Conservation (phyloP, 2,113 vertebrate species). For the Arizona elegans region DNA sequence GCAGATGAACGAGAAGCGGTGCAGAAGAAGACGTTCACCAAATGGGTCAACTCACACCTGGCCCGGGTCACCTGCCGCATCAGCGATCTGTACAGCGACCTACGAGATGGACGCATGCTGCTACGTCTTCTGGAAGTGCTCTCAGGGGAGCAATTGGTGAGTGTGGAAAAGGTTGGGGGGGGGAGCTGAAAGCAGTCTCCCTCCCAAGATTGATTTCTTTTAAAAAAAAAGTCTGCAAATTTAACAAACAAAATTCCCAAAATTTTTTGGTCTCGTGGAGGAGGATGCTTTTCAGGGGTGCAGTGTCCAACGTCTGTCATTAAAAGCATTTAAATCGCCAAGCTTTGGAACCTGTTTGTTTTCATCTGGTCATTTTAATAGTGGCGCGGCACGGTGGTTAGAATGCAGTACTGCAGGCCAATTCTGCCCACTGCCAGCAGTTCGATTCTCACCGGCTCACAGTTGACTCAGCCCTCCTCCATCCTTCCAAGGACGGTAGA, state of each 20-base stretch:
- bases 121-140: conserved; percentile 89
- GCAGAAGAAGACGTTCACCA: conserved; percentile 95
- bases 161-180: conserved; percentile 30
- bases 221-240: neutral
- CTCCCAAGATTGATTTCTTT: too few relatives aligned
- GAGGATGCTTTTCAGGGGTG: neutral
- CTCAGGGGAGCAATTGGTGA: conserved; percentile 89
- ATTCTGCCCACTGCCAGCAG: too few relatives aligned
- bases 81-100: conserved; percentile 88
- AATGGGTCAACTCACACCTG: conserved; percentile 95
- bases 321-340: neutral
- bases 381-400: neutral
- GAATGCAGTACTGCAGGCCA: too few relatives aligned
- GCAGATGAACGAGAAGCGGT: conserved; percentile 92
- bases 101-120: conserved; percentile 89
- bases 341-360: neutral
- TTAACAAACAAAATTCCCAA: neutral
- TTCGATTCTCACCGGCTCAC: too few relatives aligned
- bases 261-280: neutral
- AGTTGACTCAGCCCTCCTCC: too few relatives aligned
- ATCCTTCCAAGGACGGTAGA: too few relatives aligned
- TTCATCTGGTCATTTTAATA: neutral
- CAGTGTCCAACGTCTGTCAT: neutral
- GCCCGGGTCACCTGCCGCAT: conserved; percentile 87
- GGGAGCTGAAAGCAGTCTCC: neutral